phyloP scores from a whole-genome alignment of 2,797 vertebrate species.

The Liasis olivaceus region DNA sequence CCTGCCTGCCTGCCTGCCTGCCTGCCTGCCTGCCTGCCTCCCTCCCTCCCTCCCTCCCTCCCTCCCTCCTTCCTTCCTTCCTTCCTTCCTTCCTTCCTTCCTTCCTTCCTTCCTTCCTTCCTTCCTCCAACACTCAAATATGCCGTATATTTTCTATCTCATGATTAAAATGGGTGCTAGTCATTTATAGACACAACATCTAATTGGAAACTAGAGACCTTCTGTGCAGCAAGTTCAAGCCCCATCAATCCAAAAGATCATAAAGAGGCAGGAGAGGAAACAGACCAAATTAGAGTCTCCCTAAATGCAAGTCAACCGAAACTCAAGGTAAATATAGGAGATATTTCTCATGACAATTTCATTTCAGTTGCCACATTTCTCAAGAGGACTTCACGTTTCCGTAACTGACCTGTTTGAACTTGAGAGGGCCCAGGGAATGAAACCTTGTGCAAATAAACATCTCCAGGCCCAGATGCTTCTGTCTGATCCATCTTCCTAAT shows the following conservation, averaged over 20 bases:
- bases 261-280: neutral
- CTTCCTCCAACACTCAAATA: neutral
- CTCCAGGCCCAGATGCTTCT: neutral
- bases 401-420: neutral
- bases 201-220: neutral
- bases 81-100: neutral
- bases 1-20: no score
- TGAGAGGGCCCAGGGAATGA: neutral
- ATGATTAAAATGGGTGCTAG: neutral
- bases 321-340: neutral
- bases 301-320: neutral
- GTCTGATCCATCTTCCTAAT: constrained; percentile 14
- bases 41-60: neutral
- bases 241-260: no score
- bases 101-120: neutral
- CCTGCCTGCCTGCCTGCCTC: neutral
- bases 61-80: neutral
- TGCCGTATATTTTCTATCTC: neutral
- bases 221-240: neutral
- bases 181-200: neutral
- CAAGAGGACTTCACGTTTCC: neutral
- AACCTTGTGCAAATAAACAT: rapidly evolving
- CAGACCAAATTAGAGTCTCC: neutral
- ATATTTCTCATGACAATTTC: neutral
- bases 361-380: neutral